Evolutionary conservation across 2,888 invertebrate species (phyloP).

Genomic region (Alentia gelatinosa): DNA sequence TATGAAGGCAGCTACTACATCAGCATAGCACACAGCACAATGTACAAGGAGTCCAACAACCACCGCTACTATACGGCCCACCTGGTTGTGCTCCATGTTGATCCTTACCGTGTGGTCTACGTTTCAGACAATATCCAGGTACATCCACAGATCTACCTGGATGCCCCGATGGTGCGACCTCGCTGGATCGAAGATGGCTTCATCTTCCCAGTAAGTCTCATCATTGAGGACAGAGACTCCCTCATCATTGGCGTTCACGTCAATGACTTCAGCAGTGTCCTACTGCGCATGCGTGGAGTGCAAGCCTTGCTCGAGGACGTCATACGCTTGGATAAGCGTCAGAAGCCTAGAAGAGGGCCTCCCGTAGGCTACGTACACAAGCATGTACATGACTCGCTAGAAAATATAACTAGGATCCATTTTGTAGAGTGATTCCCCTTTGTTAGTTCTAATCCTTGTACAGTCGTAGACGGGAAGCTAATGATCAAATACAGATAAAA

Average conservation of each 20-base stretch:
- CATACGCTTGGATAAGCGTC: slow-evolving; percentile 61
- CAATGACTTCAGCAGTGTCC: slow-evolving; percentile 67
- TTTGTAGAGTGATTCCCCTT: slow-evolving; percentile 10
- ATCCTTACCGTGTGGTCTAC: slow-evolving; percentile 67
- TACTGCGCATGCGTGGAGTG: slow-evolving; percentile 65
- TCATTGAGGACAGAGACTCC: slow-evolving; percentile 65
- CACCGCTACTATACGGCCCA: slow-evolving; percentile 68
- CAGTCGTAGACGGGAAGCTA: no score
- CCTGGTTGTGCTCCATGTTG: slow-evolving; percentile 65
- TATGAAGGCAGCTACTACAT: slow-evolving; percentile 67
- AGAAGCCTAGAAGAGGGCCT: slow-evolving; percentile 62
- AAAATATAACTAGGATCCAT: slow-evolving; percentile 54
- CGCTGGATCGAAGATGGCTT: slow-evolving; percentile 68
- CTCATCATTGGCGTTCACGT: slow-evolving; percentile 68
- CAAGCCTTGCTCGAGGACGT: slow-evolving; percentile 60
- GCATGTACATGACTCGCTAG: slow-evolving; percentile 65
- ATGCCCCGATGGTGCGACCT: slow-evolving; percentile 66
- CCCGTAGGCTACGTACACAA: slow-evolving; percentile 65
- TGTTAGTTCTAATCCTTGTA: background rate
- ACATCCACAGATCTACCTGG: slow-evolving; percentile 63
- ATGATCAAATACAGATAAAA: no score
- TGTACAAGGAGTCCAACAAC: slow-evolving; percentile 64
- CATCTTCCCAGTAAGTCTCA: slow-evolving; percentile 69
- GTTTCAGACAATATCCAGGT: slow-evolving; percentile 66
- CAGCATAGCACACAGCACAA: slow-evolving; percentile 67